Evolutionary conservation across 2,888 invertebrate species (phyloP), one percentile per base, ranked within the genome.

Genomic region (Colletes collaris): DNA sequence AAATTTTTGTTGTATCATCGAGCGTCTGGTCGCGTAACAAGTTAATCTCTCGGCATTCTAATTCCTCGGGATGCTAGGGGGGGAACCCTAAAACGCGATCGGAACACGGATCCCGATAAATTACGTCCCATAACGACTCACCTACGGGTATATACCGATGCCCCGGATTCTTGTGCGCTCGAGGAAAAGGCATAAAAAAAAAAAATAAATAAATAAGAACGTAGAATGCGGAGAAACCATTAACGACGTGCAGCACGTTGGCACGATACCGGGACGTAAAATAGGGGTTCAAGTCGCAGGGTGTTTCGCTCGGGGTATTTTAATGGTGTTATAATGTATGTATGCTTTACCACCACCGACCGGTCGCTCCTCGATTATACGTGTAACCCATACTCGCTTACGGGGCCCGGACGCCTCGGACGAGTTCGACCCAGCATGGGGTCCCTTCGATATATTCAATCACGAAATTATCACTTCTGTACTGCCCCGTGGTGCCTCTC

Each of bases 401-500:
- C 55, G 74, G 84, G 82, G 67, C 80, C 74, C 84, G 85, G 78
- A 89, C 89, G 88, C 88, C 88, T 87, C 83, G 89, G 88, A 91
- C 92, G 85, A 88, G 91, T 92, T 89, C 82, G 86, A 79, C 88
- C 72, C 92, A 91, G 92, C 92, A 89, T 91, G 92, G 88, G 89
- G 90, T 87, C 88, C 86, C 89, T 90, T 92, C 92, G 90, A 92
- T 92, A 91, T 91, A 92, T 92, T 92, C 92, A 92, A 92, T 92
- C 92, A 92, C 90, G 90, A 92, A 92, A 92, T 92, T 92, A 92
- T 92, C 92, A 92, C 92, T 92, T 92, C 92, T 92, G 91, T 92
- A 92, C 89, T 88, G 84, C 85, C 67, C 72, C 77, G 71, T 74
- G 82, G 76, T 80, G 79, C 78, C 65, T 76, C 56, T 55, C 27